These are phyloP conservation scores for Prolemur simus DNA, from an alignment of 2,113 vertebrate genomes.

Conservation along the genomic window DNA sequence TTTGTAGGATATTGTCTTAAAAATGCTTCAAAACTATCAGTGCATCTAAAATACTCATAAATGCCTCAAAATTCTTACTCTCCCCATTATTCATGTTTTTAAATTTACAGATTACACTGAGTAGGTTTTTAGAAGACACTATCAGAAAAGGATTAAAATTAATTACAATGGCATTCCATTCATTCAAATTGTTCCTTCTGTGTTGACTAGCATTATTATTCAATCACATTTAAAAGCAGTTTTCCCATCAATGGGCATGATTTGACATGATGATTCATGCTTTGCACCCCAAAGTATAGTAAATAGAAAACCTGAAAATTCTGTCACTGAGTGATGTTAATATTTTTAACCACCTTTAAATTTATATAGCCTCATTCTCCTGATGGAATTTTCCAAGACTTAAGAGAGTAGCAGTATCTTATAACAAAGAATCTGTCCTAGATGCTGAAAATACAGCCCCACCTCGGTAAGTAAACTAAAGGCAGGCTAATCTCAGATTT, in stretches of 20 bases:
- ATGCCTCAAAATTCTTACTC: background rate
- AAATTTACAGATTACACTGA: background rate
- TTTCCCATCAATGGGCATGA: constrained; percentile 54
- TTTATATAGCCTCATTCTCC: background rate
- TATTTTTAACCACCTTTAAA: constrained; percentile 60
- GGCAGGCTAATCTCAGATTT: background rate
- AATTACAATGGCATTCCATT: constrained; percentile 47
- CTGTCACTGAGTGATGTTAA: background rate
- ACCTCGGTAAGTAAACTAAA: background rate
- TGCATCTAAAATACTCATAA: background rate
- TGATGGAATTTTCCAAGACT: constrained; percentile 21
- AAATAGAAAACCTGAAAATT: constrained; percentile 60
- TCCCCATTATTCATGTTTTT: background rate
- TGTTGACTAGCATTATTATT: constrained; percentile 29
- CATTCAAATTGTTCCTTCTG: background rate
- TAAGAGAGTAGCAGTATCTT: constrained; percentile 11
- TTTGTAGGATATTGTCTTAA: background rate
- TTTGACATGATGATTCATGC: constrained; percentile 60
- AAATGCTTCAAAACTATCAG: constrained; percentile 29
- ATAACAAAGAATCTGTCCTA: constrained; percentile 10
- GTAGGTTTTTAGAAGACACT: background rate
- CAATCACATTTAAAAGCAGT: constrained; percentile 64
- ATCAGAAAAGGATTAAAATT: background rate
- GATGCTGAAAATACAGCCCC: constrained; percentile 50
- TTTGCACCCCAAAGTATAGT: constrained; percentile 54